Evolutionary conservation across 2,797 vertebrate species (phyloP), one percentile per base, ranked within the genome.

Genomic region (Sebastes umbrosus): DNA sequence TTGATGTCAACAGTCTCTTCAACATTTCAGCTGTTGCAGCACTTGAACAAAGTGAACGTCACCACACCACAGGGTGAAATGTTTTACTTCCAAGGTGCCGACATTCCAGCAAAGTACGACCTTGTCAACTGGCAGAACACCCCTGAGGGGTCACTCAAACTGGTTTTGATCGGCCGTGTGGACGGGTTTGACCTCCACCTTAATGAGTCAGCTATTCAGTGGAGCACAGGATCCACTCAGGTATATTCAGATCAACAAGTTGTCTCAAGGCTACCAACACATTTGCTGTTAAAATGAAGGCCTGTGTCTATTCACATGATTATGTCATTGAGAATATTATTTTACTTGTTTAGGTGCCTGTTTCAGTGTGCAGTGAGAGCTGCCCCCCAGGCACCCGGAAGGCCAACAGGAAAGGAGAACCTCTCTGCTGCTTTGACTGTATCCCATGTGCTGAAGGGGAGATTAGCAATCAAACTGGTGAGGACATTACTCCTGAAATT

Each of bases 351-450:
- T 69, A 86, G 84, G 82, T 82, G 2, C 82, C 87, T 25, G 24
- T 63, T 20, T 89, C 87, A 63, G 82, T 94, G 29, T 96, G 3
- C 5, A 96, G 91, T 84, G 80, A 86, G 72, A 91, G 85, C 73
- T 97, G 95, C 67, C 85, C 70, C 11, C 90, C 90, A n/a, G 96
- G 95, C 0, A 95, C 89, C 54, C 85, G 94, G 4, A 88, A 86
- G 84, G 89, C 91, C 25, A 69, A 43, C 32, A 83, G 27, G 69
- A 93, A 93, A 39, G 93, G 93, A 10, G 72, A 93, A n/a, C 91
- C 94, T 3, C 22, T 90, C 11, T 96, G 95, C 84, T 96, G 96
- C 81, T 95, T 96, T 69, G 94, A 96, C 69, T 96, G 96, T 52
- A 73, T 94, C 7, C 76, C 50, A 12, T 96, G 95, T 73, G 88